Evolutionary conservation across 2,113 vertebrate genomes (phyloP), one percentile per base, ranked within the genome.

Genomic region (Amphilophus citrinellus): DNA sequence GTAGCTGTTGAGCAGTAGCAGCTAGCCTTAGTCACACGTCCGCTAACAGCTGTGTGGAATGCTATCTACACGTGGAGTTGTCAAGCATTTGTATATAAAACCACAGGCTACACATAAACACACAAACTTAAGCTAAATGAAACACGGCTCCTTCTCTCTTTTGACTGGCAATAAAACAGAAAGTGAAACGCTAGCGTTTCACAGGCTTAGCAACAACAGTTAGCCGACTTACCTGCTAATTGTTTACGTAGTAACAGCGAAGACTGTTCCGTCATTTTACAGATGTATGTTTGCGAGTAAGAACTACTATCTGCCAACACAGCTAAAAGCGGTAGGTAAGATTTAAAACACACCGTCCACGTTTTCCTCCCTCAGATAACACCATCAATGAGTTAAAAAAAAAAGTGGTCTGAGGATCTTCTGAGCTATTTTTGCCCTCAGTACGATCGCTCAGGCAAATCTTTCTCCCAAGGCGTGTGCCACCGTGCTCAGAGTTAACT

Each of bases 231-330:
- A 96, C 96, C 96, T 92, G 94, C 93, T 88, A 96, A 88, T 68
- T 96, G 96, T 95, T 96, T 96, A 83, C 95, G 95, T 68, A 96
- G 94, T 76, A 96, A 87, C 85, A 96, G 93, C 10, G 94, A 93
- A 4, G 95, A 95, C 87, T 95, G 95, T 22, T 95, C 94, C 35
- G 94, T 94, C 95, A 96, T 96, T 88, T 63, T 58, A 24, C 15
- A 10, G 53, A 66, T 58, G 17, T 20, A 56, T 37, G 6, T 20
- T 57, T 79, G 58, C 32, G 11, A 58, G 20, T 37, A 58, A 37
- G 13, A 37, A 39, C 7, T 6, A 68, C 14, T 57, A 2, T 4
- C 10, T 61, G 27, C 53, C 58, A 77, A 62, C 15, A 0, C 15
- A 3, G 18, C n/a, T 47, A 37, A 47, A 15, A 71, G 4, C 35